Evolutionary conservation across 2,797 vertebrate genomes (phyloP).

Genomic region (Syngnathus rostellatus): DNA sequence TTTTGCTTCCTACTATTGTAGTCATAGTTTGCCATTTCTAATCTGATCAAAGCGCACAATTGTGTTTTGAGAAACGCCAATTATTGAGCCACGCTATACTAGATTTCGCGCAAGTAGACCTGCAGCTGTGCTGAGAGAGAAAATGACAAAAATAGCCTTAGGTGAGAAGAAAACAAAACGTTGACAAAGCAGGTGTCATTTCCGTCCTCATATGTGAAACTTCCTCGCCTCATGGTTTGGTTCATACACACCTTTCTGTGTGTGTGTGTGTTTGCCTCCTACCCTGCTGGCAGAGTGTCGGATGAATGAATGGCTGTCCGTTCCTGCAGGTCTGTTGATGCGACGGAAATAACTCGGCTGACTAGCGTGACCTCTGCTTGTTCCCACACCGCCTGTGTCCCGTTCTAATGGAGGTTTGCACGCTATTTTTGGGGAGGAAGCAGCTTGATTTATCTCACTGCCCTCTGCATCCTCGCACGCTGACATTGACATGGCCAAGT

Average conservation of each 20-base stretch:
- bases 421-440: conserved; percentile 55
- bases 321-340: conserved; percentile 57
- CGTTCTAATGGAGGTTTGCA: conserved; percentile 50
- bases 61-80: neutral
- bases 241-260: conserved; percentile 5
- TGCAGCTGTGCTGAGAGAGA: conserved; percentile 13
- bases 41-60: no score
- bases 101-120: conserved; percentile 14
- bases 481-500: conserved; percentile 49
- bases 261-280: conserved; percentile 25
- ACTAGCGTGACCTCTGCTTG: conserved; percentile 61
- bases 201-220: conserved; percentile 11
- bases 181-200: conserved; percentile 9
- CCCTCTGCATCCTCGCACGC: conserved; percentile 54
- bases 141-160: conserved; percentile 25
- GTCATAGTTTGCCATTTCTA: no score
- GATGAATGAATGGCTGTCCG: conserved; percentile 59
- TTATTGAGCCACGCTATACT: neutral
- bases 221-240: neutral
- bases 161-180: conserved; percentile 24
- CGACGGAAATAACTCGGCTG: conserved; percentile 65
- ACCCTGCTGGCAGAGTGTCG: conserved; percentile 44
- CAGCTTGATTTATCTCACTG: conserved; percentile 61
- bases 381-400: conserved; percentile 58
- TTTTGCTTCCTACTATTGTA: no score